Evolutionary conservation across 2,797 vertebrate genomes (phyloP).

Genomic region (Aratinga solstitialis): DNA sequence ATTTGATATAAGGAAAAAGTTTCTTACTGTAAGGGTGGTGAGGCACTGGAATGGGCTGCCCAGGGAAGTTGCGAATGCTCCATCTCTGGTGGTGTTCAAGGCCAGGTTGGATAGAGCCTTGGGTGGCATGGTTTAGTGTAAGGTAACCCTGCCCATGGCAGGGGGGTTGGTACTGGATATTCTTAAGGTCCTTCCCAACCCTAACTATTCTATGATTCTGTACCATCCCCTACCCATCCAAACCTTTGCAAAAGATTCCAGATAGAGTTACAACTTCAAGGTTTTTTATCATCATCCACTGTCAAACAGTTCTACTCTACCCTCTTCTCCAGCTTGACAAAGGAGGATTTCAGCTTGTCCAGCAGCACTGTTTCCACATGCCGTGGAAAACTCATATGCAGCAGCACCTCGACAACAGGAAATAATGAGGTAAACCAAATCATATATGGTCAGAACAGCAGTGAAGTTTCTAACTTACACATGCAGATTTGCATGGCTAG

Average conservation of each 20-base stretch:
- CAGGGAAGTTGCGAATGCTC: too few relatives aligned
- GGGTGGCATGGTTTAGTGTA: too few relatives aligned
- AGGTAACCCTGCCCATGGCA: too few relatives aligned
- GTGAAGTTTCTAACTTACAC: background rate
- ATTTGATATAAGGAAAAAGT: too few relatives aligned
- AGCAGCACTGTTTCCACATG: background rate
- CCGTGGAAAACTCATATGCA: background rate
- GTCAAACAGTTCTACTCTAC: background rate
- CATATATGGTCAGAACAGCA: background rate
- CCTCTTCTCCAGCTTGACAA: background rate
- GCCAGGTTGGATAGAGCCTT: too few relatives aligned
- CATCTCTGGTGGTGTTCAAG: too few relatives aligned
- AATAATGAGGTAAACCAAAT: background rate
- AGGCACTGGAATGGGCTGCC: too few relatives aligned
- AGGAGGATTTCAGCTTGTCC: background rate
- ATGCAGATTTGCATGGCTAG: background rate
- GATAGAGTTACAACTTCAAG: background rate
- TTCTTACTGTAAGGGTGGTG: too few relatives aligned
- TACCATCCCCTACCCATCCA: background rate
- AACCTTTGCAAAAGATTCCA: background rate
- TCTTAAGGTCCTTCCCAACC: too few relatives aligned
- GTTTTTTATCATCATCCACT: rapidly evolving
- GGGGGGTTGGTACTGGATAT: too few relatives aligned
- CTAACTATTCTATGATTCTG: too few relatives aligned
- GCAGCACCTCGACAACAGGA: background rate